Evolutionary conservation across 2,888 invertebrate species (phyloP).

Genomic region (Lithophane semibrunnea): DNA sequence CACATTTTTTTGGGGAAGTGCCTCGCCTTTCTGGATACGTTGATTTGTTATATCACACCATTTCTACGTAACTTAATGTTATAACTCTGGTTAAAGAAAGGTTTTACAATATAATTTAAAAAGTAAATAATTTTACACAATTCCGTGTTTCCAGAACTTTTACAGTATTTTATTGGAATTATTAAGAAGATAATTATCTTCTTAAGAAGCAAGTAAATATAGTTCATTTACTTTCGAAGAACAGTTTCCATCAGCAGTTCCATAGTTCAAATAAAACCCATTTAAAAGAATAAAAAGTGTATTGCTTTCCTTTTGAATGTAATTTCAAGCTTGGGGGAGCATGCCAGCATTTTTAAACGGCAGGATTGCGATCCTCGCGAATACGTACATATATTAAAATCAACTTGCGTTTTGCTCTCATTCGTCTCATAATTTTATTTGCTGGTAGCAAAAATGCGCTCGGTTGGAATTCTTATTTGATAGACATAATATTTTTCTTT

Average conservation of each 20-base stretch:
- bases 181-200: too few relatives aligned
- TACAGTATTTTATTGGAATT: not conserved
- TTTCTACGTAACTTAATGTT: not conserved
- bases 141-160: not conserved
- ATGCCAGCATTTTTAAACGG: conserved; percentile 79
- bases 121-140: not conserved
- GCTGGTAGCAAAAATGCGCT: conserved; percentile 75
- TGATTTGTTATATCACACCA: not conserved
- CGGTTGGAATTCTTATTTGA: conserved; percentile 71
- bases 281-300: conserved; percentile 65
- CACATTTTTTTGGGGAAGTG: not conserved
- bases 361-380: conserved; percentile 75
- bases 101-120: not conserved
- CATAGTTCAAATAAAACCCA: conserved; percentile 60
- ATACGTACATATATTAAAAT: conserved; percentile 82
- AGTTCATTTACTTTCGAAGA: not conserved
- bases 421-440: conserved; percentile 88
- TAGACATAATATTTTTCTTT: conserved; percentile 58
- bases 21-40: not conserved
- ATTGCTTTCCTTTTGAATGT: conserved; percentile 76
- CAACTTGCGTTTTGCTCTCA: conserved; percentile 85
- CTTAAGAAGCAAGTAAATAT: not conserved
- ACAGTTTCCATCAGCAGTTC: conserved; percentile 37
- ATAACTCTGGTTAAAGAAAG: not conserved
- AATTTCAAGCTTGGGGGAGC: conserved; percentile 79